Base-by-base conservation (phyloP, 2,113 vertebrate species). In the Sander lucioperca region DNA sequence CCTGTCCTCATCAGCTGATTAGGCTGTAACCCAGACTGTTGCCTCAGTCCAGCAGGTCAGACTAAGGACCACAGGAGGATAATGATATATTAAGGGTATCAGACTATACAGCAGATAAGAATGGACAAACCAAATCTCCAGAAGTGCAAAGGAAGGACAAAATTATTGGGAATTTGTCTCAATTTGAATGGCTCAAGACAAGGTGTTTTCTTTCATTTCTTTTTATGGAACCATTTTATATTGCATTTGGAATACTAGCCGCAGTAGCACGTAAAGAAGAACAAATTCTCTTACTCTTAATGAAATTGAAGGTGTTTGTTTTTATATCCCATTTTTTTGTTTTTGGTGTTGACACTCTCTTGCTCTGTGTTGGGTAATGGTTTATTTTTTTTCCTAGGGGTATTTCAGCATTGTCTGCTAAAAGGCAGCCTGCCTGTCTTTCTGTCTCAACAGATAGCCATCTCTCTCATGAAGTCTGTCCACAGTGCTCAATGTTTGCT, bases 1-100 rank as follows among this genome's bases (percentile, higher is more conserved):
- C 27, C 19, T 63, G 70, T 80, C 54, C 77, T 57, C 53, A 23
- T 84, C 86, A 83, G 45, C 81, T 82, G 81, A 86, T 82, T 79
- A 85, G 67, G 25, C 59, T 56, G 6, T 47, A 57, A 77, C 67
- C 68, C 65, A 82, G 61, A 74, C 71, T 43, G 47, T 62, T 86
- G 59, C 25, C 4, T 15, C 23, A 57, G 50, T 83, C 25, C 70
- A 72, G 8, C 50, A 79, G 80, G 80, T 84, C 74, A 84, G 79
- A 76, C 67, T 39, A 33, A 43, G 61, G 57, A 51, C 72, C 74
- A 68, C 81, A 74, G 56, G 56, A 66, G 59, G 86, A 67, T 48
- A 18, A 67, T 25, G 23, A 27, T 27, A n/a, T 79, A 64, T 56
- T 48, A 73, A 64, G 65, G 39, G 78, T 57, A 50, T 85, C 43